Evolutionary conservation across 2,797 vertebrate species (phyloP).

Genomic region (Lutjanus campechanus): DNA sequence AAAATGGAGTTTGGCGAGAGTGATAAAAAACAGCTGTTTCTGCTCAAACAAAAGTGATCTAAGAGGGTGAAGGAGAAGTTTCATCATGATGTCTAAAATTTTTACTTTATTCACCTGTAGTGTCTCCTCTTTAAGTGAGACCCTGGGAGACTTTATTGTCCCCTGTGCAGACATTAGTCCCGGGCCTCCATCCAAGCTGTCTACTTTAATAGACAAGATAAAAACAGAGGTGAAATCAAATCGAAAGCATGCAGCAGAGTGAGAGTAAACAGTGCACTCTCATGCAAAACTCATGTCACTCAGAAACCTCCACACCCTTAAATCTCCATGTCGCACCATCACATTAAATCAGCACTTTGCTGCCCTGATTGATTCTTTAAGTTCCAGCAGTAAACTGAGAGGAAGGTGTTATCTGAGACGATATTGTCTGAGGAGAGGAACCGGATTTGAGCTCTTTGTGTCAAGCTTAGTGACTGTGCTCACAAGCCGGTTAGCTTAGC

Average conservation of each 20-base stretch:
- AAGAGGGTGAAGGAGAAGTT: no score
- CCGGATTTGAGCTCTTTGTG: slow-evolving; percentile 46
- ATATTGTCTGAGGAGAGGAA: background rate
- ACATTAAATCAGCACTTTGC: background rate
- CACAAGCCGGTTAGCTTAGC: slow-evolving; percentile 35
- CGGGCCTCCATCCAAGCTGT: slow-evolving; percentile 38
- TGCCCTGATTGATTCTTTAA: no score
- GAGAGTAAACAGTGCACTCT: background rate
- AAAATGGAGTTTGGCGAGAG: no score
- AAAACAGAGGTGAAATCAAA: slow-evolving; percentile 29
- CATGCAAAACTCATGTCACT: background rate
- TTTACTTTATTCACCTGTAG: no score
- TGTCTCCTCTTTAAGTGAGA: no score
- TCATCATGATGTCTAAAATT: no score
- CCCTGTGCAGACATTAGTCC: slow-evolving; percentile 39
- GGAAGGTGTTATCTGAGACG: background rate
- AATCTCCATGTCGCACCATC: slow-evolving; percentile 5
- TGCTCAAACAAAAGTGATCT: no score
- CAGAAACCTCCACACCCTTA: background rate
- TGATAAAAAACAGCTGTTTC: no score
- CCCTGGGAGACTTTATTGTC: slow-evolving; percentile 11
- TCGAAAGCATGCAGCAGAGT: slow-evolving; percentile 24
- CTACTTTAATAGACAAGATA: slow-evolving; percentile 39
- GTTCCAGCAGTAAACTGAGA: background rate
- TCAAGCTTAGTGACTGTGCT: slow-evolving; percentile 30